Conservation (phyloP, 2,113 vertebrate genomes). For the Phrynosoma blainvillii region DNA sequence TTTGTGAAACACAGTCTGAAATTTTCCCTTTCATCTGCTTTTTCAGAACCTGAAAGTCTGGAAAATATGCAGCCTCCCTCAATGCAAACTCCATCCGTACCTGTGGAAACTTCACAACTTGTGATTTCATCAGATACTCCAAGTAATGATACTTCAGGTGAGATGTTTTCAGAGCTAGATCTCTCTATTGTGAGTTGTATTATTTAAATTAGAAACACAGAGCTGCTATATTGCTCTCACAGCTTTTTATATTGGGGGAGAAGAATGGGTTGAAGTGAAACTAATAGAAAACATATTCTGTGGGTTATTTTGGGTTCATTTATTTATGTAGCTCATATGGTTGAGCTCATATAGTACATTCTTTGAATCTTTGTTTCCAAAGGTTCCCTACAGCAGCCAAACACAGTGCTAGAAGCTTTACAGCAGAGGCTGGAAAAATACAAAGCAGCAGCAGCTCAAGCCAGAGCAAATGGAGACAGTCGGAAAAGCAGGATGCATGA, state of each 20-base stretch:
- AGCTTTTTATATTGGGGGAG: background rate
- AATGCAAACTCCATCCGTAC: slow-evolving; percentile 44
- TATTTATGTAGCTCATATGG: background rate
- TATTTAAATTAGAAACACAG: slow-evolving; percentile 9
- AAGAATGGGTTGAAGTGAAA: background rate
- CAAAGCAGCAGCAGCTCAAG: slow-evolving; percentile 85
- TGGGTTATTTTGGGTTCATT: too few relatives aligned
- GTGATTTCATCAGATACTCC: slow-evolving; percentile 45
- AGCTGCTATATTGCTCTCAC: background rate
- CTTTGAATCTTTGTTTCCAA: slow-evolving; percentile 25
- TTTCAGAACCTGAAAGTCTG: slow-evolving; percentile 60
- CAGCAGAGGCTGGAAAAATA: slow-evolving; percentile 92
- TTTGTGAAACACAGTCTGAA: background rate
- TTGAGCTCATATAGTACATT: background rate
- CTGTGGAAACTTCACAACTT: slow-evolving; percentile 50
- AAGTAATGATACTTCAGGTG: slow-evolving; percentile 54
- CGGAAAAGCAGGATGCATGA: slow-evolving; percentile 96
- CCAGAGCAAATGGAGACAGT: slow-evolving; percentile 85
- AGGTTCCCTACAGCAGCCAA: slow-evolving; percentile 76
- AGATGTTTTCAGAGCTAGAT: background rate
- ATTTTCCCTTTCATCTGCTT: background rate
- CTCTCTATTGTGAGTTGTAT: background rate
- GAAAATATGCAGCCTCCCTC: background rate
- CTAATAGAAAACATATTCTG: background rate
- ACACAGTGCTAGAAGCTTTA: slow-evolving; percentile 86